Conservation (phyloP, 2,888 invertebrate genomes). For the Anthophora plumipes region DNA sequence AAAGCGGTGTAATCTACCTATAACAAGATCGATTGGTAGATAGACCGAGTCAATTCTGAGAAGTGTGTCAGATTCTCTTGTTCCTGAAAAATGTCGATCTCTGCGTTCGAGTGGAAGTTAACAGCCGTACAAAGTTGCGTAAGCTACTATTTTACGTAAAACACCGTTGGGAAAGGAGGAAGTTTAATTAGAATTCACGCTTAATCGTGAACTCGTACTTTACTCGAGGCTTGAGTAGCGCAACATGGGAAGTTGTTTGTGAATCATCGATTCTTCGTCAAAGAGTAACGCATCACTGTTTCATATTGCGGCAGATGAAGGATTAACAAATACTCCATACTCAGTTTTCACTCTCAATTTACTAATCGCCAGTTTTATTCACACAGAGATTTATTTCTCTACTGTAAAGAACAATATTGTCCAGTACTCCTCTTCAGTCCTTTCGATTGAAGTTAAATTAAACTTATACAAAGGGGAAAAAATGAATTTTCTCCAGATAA, state of each 20-base stretch:
- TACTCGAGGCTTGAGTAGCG: not conserved
- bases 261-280: not conserved
- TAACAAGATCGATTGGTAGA: too few species aligned
- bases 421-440: too few species aligned
- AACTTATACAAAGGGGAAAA: too few species aligned
- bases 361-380: too few species aligned
- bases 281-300: not conserved
- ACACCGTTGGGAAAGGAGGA: not conserved
- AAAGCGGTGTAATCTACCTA: too few species aligned
- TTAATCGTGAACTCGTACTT: constrained; percentile 12
- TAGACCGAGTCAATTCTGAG: too few species aligned
- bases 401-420: too few species aligned
- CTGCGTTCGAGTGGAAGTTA: not conserved
- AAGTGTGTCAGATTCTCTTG: not conserved
- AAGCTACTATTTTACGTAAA: not conserved
- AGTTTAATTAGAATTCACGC: constrained; percentile 18
- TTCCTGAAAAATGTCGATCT: not conserved
- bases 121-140: not conserved
- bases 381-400: too few species aligned
- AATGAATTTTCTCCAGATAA: too few species aligned
- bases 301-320: not conserved
- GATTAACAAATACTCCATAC: not conserved
- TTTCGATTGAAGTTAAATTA: too few species aligned
- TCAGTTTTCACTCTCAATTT: too few species aligned
- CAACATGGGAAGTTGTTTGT: not conserved